Evolutionary conservation across 2,888 invertebrate genomes (phyloP).

Genomic region (Nineta flava): DNA sequence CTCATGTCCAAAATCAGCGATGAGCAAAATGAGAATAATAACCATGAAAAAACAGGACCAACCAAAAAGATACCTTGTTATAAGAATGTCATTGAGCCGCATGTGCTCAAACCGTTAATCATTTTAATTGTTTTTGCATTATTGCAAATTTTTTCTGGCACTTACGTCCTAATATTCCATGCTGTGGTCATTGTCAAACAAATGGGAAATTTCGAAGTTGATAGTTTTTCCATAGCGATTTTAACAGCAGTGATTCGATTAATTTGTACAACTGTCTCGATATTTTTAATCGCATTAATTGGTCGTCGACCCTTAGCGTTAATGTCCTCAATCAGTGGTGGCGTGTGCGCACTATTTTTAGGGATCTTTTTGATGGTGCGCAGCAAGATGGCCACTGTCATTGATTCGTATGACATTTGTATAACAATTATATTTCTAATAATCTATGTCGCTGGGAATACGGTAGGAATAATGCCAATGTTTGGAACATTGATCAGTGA

Average conservation of each 20-base stretch:
- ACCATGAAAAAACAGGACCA: conserved; percentile 22
- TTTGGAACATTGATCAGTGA: conserved; percentile 65
- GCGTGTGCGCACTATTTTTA: conserved; percentile 42
- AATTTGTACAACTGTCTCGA: conserved; percentile 45
- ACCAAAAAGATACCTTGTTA: conserved; percentile 23
- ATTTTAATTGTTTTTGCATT: conserved; percentile 58
- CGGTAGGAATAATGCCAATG: conserved; percentile 54
- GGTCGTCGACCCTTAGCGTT: conserved; percentile 49
- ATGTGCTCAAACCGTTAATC: conserved; percentile 52
- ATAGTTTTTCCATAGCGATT: conserved; percentile 44
- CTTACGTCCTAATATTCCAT: conserved; percentile 63
- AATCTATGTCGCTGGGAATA: conserved; percentile 58
- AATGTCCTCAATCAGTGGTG: conserved; percentile 49
- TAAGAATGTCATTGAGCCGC: conserved; percentile 35
- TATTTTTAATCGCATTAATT: conserved; percentile 43
- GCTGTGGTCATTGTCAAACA: conserved; percentile 56
- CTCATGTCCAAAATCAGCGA: conserved; percentile 40
- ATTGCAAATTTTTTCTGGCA: conserved; percentile 57
- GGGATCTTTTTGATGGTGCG: conserved; percentile 17
- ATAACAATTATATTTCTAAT: conserved; percentile 35
- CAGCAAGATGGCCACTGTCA: neutral
- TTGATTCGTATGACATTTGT: conserved; percentile 24
- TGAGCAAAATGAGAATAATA: conserved; percentile 29
- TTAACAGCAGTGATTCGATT: conserved; percentile 51
- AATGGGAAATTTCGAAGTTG: conserved; percentile 28